These are phyloP conservation scores for Echinometra lucunter DNA, from an alignment of 53 echinoderm and acorn worm genomes.

Conservation along the genomic window DNA sequence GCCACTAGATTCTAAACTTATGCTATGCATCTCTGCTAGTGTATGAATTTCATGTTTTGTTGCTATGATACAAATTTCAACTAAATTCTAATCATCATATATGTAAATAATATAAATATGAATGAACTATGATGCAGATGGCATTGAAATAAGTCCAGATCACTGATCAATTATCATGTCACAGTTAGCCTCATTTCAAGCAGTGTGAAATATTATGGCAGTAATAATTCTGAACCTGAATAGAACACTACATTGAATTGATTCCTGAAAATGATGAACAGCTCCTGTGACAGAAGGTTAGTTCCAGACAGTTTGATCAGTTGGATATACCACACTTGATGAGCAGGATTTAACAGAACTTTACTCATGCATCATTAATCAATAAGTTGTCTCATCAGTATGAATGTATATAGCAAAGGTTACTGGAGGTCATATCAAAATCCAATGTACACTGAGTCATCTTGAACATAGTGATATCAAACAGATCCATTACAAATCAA, in stretches of 20 bases:
- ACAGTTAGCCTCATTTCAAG: background rate
- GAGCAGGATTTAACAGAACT: background rate
- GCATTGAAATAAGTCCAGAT: no score
- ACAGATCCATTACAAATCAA: no score
- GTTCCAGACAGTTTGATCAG: background rate
- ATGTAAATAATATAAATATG: no score
- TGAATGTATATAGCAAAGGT: background rate
- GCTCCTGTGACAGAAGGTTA: background rate
- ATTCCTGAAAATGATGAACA: no score
- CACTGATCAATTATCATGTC: background rate
- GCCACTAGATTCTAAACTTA: no score
- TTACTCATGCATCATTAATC: background rate
- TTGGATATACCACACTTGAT: background rate
- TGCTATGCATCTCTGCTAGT: no score
- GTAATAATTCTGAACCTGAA: no score
- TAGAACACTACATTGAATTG: no score
- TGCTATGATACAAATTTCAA: no score
- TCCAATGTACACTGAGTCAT: background rate
- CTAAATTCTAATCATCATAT: no score
- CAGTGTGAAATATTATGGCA: background rate
- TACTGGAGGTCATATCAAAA: background rate
- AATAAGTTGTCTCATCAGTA: background rate
- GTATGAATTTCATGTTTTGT: no score
- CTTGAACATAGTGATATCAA: background rate
- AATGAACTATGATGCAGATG: no score